Conservation (phyloP, 2,113 vertebrate genomes). For the Tringa solitaria region DNA sequence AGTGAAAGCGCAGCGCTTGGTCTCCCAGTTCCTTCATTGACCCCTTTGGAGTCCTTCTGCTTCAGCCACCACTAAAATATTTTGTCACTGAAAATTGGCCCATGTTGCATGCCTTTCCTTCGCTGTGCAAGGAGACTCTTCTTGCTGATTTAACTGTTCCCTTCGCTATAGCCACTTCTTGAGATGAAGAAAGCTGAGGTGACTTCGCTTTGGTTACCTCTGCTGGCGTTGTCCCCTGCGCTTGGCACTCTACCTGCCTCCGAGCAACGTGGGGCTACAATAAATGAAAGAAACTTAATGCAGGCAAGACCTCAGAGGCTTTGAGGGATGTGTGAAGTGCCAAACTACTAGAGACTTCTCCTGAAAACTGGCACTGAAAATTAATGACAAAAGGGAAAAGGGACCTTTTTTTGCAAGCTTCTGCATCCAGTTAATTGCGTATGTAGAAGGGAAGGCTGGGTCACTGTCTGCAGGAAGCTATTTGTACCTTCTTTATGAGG, state of each 20-base stretch:
- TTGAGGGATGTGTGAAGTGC: not conserved
- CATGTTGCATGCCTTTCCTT: not conserved
- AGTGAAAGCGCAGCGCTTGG: not conserved
- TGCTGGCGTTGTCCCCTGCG: not conserved
- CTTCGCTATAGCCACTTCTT: not conserved
- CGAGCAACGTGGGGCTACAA: not conserved
- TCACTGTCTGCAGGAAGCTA: not conserved
- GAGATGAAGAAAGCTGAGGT: not conserved
- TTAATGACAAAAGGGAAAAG: conserved; percentile 46
- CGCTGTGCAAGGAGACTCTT: not conserved
- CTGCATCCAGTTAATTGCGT: not conserved
- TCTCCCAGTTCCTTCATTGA: not conserved
- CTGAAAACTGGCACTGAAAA: not conserved
- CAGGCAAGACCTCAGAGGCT: not conserved
- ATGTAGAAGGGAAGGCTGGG: not conserved
- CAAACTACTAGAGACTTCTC: not conserved
- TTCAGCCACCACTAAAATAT: not conserved
- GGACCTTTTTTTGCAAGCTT: not conserved
- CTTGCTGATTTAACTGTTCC: not conserved
- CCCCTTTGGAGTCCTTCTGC: not conserved
- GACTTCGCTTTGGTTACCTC: not conserved
- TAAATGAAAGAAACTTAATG: not conserved
- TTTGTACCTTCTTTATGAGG: not conserved
- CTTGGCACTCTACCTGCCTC: not conserved
- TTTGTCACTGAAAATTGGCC: not conserved